A percentile compares a stretch with the other conserved stretches of the same genome.
Conservation (phyloP, 2,888 invertebrate species). For the Aquatica leii region DNA sequence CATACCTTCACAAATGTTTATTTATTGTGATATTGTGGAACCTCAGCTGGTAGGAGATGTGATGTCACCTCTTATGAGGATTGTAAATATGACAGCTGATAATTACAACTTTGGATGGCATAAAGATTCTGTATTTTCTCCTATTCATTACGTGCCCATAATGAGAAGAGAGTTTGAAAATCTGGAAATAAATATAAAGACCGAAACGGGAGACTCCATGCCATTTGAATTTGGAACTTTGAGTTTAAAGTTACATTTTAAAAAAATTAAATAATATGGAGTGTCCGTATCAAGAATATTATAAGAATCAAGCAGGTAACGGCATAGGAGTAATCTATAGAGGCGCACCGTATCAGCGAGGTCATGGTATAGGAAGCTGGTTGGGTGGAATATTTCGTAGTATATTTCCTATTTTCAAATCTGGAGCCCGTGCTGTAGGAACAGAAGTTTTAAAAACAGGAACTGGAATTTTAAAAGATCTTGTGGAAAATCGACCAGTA, state of each 20-base stretch:
- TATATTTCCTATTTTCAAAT: constrained; percentile 18
- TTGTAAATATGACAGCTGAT: not conserved
- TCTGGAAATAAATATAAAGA: not conserved
- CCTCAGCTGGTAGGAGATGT: constrained; percentile 4
- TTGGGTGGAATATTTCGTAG: no score
- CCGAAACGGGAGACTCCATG: not conserved
- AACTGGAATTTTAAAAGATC: no score
- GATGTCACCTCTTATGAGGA: not conserved
- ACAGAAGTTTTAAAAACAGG: constrained; percentile 10
- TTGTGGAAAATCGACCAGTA: no score
- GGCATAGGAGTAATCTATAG: no score
- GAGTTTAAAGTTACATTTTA: no score
- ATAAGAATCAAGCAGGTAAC: no score
- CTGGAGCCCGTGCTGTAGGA: constrained; percentile 12
- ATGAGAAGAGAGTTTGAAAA: constrained; percentile 10
- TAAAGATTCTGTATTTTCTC: constrained; percentile 4
- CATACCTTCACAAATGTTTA: constrained; percentile 7
- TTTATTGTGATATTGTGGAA: constrained; percentile 7
- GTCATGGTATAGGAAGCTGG: no score
- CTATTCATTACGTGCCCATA: constrained; percentile 8
- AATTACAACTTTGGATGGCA: not conserved
- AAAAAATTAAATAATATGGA: no score
- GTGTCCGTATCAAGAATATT: no score
- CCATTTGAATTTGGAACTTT: constrained; percentile 20
- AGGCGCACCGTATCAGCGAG: no score